Evolutionary conservation across 2,888 invertebrate genomes (phyloP), one percentile per base, ranked within the genome.

Genomic region (Cryptophagus acutangulus): DNA sequence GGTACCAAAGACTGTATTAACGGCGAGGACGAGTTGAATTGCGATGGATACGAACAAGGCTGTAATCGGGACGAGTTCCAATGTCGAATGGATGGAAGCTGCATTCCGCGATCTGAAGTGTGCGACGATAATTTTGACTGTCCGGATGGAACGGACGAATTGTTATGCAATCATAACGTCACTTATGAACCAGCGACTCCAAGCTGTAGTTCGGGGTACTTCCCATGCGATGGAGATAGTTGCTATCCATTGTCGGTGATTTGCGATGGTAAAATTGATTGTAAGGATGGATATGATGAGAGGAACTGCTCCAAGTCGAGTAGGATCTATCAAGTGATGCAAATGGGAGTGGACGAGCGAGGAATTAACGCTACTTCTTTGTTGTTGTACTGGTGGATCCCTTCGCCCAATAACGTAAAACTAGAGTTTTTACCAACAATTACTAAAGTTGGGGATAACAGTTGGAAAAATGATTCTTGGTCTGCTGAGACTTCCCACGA

Each of bases 221-320:
- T 81, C 61, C 67, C 71, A 0, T 82, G 82, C 52, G 80, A 81
- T 53, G 71, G 65, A n/a, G 70, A 66, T 6, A 65, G 63, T 1
- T 88, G 88, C 61, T 62, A 82, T 15, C 76, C 81, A 0, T 58
- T 77, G 12, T 70, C 71, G 0, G 69, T 74, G 35, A 70, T 77
- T 18, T 90, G 89, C 63, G 80, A 90, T 62, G 78, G 78, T 0
- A 73, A 73, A 6, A 69, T 72, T 24, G 82, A 89, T 56, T 90
- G 90, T 59, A 74, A 75, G 45, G 88, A 89, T 58, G 81, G 78
- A 6, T 77, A 75, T 30, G 90, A 91, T 59, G 90, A 91, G 63
- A 60, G 61, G 2, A 76, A 84, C 63, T 85, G 86, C 49, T 53
- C 54, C 4, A 72, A 67, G 18, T 52, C 52, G 15, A 59, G 69